Evolutionary conservation across 2,113 vertebrate species (phyloP), one percentile per base, ranked within the genome.

Genomic region (Pimephales promelas): DNA sequence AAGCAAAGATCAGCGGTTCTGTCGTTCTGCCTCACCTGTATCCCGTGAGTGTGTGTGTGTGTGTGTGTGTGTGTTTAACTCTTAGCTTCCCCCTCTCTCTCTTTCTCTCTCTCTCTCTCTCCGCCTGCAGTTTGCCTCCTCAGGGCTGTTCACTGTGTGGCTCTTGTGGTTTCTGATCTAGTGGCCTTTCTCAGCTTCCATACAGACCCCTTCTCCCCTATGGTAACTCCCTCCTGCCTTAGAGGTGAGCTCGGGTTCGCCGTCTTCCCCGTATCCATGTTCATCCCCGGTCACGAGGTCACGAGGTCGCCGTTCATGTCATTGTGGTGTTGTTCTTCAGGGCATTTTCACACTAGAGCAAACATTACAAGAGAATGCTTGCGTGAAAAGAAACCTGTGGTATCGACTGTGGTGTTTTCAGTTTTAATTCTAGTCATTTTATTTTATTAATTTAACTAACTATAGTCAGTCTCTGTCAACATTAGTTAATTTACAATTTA

Each of bases 101-200:
- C 56, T 66, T 45, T 86, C 47, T 16, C 88, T 87, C 87, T 83
- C 56, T 66, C 47, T 85, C 84, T 93, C 92, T 93, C 91, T 94
- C 92, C 71, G 93, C 94, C 94, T 95, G 89, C 96, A 98, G 98
- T 99, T 99, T 95, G 97, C 97, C 95, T 99, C 98, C 95, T 99
- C 97, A 97, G 97, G 97, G 95, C 97, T 99, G 95, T 99, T 99
- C 95, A 99, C 97, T 97, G 97, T 99, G 93, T 99, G 97, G 97
- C 98, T 99, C 95, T 98, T 99, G 96, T 99, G 98, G 98, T 99
- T 99, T 99, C 96, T 99, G 96, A 99, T 99, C 96, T 99, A 99
- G 96, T 98, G 97, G 98, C 97, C 97, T 99, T 97, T 97, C 95
- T 96, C 96, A 97, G 95, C 95, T 97, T 96, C 96, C 92, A 97